These are phyloP conservation scores for Crotalus tigris DNA, from an alignment of 2,113 vertebrate genomes.

Conservation along the genomic window DNA sequence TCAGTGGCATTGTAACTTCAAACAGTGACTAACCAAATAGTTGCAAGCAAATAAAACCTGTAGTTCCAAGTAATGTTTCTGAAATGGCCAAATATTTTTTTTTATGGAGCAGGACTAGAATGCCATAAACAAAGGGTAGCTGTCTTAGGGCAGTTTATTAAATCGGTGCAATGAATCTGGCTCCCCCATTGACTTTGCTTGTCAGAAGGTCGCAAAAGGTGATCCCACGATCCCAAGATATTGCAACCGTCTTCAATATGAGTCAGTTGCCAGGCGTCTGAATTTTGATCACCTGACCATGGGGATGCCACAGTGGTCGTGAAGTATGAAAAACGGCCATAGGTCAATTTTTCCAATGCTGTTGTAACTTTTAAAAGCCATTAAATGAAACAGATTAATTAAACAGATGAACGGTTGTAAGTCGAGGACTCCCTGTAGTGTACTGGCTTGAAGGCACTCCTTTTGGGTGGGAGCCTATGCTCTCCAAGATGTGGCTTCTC, in stretches of 20 bases:
- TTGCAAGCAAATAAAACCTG: background rate
- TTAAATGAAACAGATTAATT: too few species aligned
- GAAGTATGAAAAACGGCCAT: background rate
- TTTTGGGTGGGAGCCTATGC: background rate
- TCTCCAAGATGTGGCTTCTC: background rate
- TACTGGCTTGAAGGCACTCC: background rate
- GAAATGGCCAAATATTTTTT: background rate
- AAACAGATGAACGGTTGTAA: background rate
- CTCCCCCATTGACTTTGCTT: background rate
- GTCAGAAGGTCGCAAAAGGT: background rate
- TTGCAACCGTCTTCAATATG: background rate
- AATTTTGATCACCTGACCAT: background rate
- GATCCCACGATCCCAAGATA: background rate
- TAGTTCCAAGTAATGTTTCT: background rate
- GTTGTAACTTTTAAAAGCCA: background rate
- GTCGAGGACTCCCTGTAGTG: background rate
- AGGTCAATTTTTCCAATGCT: background rate
- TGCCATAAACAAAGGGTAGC: background rate
- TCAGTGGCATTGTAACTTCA: background rate
- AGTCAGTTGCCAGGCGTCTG: background rate
- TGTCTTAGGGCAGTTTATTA: background rate
- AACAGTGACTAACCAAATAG: background rate
- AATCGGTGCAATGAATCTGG: background rate
- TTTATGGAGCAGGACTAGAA: background rate
- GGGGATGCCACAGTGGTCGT: background rate